Evolutionary conservation across 1,140 invertebrate genomes (phyloP).

Genomic region (Solen grandis): DNA sequence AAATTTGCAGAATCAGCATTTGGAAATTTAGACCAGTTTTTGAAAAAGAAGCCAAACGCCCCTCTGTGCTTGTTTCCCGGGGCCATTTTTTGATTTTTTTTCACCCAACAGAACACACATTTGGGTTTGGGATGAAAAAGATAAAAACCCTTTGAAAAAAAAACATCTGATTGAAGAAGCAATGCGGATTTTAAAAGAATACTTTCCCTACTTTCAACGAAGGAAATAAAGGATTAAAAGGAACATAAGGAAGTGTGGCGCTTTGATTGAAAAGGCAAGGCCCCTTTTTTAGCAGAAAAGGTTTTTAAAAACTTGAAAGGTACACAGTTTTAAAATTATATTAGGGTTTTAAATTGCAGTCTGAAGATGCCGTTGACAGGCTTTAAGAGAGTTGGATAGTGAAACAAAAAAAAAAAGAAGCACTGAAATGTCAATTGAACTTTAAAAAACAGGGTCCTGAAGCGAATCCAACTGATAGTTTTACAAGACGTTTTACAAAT

Average conservation of each 20-base stretch:
- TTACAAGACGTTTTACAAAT: not conserved
- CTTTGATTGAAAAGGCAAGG: not conserved
- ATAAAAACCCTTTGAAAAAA: constrained; percentile 16
- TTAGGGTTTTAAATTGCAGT: constrained; percentile 17
- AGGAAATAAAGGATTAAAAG: constrained; percentile 13
- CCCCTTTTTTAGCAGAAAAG: not conserved
- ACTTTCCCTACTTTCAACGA: not conserved
- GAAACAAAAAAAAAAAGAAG: constrained; percentile 7
- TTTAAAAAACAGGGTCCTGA: constrained; percentile 18
- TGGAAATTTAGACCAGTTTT: constrained; percentile 53
- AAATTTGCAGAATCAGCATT: constrained; percentile 60
- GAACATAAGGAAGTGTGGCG: not conserved
- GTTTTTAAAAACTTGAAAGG: constrained; percentile 7
- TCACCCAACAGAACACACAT: constrained; percentile 54
- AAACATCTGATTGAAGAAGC: constrained; percentile 17
- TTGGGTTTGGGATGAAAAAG: constrained; percentile 54
- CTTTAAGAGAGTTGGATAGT: not conserved
- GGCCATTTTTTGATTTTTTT: constrained; percentile 59
- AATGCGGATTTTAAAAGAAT: not conserved
- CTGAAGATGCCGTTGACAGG: constrained; percentile 3
- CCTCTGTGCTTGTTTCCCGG: constrained; percentile 46
- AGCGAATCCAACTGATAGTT: not conserved
- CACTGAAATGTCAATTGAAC: constrained; percentile 9
- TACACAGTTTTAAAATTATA: constrained; percentile 15
- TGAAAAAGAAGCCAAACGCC: constrained; percentile 52